These are phyloP conservation scores for Pyrrhia umbra DNA, from an alignment of 2,888 invertebrate species.

Conservation along the genomic window DNA sequence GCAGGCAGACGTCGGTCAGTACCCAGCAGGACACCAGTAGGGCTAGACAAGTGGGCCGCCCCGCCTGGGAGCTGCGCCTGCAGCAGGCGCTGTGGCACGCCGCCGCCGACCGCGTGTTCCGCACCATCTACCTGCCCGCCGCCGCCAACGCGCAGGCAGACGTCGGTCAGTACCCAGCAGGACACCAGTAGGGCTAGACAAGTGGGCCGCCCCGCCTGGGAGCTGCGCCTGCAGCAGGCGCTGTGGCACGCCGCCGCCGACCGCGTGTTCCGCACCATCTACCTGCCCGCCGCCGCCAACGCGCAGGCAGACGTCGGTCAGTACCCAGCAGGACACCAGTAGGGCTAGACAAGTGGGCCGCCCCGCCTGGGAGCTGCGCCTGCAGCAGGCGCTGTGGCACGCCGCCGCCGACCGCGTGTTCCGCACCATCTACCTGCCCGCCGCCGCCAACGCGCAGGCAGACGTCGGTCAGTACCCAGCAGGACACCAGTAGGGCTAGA, in stretches of 20 bases:
- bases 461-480: conserved; percentile 77
- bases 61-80: conserved; percentile 97
- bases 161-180: conserved; percentile 72
- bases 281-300: conserved; percentile 97
- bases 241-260: conserved; percentile 96
- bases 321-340: conserved; percentile 42
- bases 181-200: not conserved
- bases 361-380: conserved; percentile 98
- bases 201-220: conserved; percentile 98
- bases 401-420: conserved; percentile 95
- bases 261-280: conserved; percentile 97
- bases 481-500: not conserved
- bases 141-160: conserved; percentile 92
- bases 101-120: conserved; percentile 95
- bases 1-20: conserved; percentile 79
- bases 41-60: no score
- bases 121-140: conserved; percentile 98
- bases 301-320: conserved; percentile 84
- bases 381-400: conserved; percentile 95
- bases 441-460: conserved; percentile 93
- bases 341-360: no score
- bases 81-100: conserved; percentile 95
- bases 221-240: conserved; percentile 93
- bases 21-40: not conserved
- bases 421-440: conserved; percentile 97